Conservation (phyloP, 2,888 invertebrate species). For the Dysmachus trigonus region DNA sequence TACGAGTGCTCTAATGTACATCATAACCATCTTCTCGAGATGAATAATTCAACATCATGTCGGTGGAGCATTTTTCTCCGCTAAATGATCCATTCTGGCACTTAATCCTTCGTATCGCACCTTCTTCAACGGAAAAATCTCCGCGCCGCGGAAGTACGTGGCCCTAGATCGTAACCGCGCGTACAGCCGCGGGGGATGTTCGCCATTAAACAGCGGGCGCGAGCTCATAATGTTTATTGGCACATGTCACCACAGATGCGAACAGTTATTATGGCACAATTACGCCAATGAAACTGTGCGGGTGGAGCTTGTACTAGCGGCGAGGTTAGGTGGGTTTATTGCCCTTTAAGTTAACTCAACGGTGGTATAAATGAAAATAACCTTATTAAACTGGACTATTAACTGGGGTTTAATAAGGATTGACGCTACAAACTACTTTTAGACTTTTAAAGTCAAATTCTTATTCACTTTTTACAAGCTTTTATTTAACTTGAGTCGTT, state of each 20-base stretch:
- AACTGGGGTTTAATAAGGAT: not conserved
- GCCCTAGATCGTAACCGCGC: not conserved
- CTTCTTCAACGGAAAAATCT: slow-evolving; percentile 21
- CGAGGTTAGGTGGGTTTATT: not conserved
- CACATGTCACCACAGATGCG: slow-evolving; percentile 34
- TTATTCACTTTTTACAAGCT: not conserved
- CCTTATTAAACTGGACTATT: not conserved
- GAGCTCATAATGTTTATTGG: slow-evolving; percentile 27
- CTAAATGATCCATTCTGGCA: slow-evolving; percentile 47
- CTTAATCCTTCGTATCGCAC: slow-evolving; percentile 42
- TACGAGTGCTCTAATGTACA: slow-evolving; percentile 43
- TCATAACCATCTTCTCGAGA: slow-evolving; percentile 22
- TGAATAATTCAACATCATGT: slow-evolving; percentile 46
- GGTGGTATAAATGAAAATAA: not conserved
- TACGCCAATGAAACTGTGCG: not conserved
- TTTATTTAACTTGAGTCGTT: no score
- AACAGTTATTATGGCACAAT: slow-evolving; percentile 25
- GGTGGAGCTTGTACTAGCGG: not conserved
- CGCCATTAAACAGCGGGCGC: slow-evolving; percentile 25
- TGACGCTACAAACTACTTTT: not conserved
- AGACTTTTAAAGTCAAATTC: not conserved
- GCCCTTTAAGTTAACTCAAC: not conserved
- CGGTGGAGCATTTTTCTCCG: slow-evolving; percentile 44
- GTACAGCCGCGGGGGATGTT: not conserved
- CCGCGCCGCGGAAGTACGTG: not conserved